Percentiles rank a stretch among this genome's conserved stretches.
Evolutionary conservation across 2,113 vertebrate species (phyloP).

Genomic region (Nycticebus coucang): DNA sequence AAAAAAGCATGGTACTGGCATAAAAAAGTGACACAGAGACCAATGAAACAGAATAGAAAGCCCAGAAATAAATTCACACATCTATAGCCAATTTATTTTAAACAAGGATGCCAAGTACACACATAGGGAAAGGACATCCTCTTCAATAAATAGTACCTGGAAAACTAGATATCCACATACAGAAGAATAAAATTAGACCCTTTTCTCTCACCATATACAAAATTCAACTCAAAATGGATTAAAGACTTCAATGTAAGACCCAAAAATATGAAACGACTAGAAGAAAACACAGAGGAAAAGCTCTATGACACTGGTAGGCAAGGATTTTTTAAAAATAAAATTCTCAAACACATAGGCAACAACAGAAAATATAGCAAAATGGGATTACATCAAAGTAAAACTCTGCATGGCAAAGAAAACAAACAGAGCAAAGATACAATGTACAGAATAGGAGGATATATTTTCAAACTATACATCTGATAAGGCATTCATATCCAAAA

Average conservation of each 20-base stretch:
- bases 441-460: not conserved
- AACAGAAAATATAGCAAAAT: not conserved
- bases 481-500: not conserved
- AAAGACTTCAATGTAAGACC: not conserved
- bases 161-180: not conserved
- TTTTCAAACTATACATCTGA: not conserved
- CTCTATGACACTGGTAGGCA: not conserved
- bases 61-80: not conserved
- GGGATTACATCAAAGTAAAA: not conserved
- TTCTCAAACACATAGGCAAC: not conserved
- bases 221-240: not conserved
- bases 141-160: not conserved
- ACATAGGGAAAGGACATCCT: not conserved
- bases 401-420: not conserved
- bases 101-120: not conserved
- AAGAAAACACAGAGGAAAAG: not conserved
- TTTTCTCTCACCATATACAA: not conserved
- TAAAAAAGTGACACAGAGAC: not conserved
- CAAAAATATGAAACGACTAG: not conserved
- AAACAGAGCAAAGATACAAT: not conserved
- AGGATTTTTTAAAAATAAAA: not conserved
- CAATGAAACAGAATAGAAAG: not conserved
- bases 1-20: too few relatives aligned
- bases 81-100: not conserved
- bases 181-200: not conserved